Base-by-base conservation (phyloP, 1,140 invertebrate species). In the Agrypnia vestita region DNA sequence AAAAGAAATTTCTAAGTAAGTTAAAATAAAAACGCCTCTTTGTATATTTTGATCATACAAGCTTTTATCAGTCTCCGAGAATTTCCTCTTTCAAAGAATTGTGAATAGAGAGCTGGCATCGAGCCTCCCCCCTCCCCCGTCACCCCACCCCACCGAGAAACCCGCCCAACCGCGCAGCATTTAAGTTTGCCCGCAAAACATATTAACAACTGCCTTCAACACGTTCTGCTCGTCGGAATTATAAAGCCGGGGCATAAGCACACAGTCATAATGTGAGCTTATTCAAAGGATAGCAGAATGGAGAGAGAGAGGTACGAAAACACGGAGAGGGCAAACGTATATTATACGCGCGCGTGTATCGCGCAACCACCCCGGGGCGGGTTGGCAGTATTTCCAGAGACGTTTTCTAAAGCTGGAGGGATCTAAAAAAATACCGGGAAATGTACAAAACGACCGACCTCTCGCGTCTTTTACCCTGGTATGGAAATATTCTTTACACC, bases 121-220 rank as follows among this genome's bases (percentile, higher is more conserved):
- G 25, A 35, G 25, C 15, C n/a, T 47, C 74, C 21, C 75, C 79
- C 43, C 19, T 74, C 74, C 74, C 25, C 25, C 25, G 6, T 35
- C 25, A 1, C 25, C 25, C 25, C 1, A 35, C 25, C 25, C 25
- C 19, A 10, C 21, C n/a, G 25, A 11, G 25, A n/a, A n/a, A 44
- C n/a, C 56, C 74, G 47, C 75, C 79, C 43, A 19, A 78, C 74
- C 74, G 74, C 62, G 19, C 71, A 43, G 61, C 51, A 51, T 62
- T 75, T 64, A 80, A 80, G 74, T 67, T 53, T 56, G 76, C 53
- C 80, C 77, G 59, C 80, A 82, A 76, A 82, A 82, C 76, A 82
- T 76, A 79, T 82, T 82, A 82, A 79, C 80, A 76, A 82, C 80
- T 72, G 76, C 76, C 80, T 82, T 82, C 72, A 79, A 79, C 80